A percentile compares a stretch with the other conserved stretches of the same genome.
Conservation (phyloP, 1,140 invertebrate genomes). For the Ridgeia piscesae region DNA sequence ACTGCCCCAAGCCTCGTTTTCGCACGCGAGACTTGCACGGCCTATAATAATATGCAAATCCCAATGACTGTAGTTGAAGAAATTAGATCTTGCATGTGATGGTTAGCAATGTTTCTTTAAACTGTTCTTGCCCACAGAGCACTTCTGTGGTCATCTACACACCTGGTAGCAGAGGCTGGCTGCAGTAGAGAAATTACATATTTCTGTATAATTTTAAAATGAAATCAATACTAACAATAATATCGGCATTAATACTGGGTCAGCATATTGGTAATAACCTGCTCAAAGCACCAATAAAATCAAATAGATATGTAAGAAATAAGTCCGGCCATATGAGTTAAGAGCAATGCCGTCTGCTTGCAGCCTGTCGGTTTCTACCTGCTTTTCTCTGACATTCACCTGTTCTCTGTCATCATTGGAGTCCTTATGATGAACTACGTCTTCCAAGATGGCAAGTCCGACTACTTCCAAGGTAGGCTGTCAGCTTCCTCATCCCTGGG, state of each 20-base stretch:
- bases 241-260: not conserved
- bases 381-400: conserved; percentile 49
- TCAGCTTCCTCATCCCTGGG: no score
- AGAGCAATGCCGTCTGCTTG: conserved; percentile 31
- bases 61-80: not conserved
- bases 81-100: not conserved
- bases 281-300: not conserved
- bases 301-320: no score
- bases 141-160: not conserved
- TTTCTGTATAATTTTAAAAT: no score
- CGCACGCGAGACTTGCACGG: no score
- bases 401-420: conserved; percentile 50
- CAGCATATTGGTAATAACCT: not conserved
- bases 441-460: conserved; percentile 52
- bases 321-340: no score
- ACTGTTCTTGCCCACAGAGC: no score
- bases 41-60: no score
- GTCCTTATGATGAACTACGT: conserved; percentile 54
- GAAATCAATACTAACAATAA: not conserved
- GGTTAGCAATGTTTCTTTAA: no score
- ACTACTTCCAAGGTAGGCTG: conserved; percentile 51
- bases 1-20: no score
- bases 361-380: conserved; percentile 49
- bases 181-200: no score
- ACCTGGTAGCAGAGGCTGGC: no score